phyloP scores from a whole-genome alignment of 2,797 vertebrate species.

The Lycodopsis pacificus region DNA sequence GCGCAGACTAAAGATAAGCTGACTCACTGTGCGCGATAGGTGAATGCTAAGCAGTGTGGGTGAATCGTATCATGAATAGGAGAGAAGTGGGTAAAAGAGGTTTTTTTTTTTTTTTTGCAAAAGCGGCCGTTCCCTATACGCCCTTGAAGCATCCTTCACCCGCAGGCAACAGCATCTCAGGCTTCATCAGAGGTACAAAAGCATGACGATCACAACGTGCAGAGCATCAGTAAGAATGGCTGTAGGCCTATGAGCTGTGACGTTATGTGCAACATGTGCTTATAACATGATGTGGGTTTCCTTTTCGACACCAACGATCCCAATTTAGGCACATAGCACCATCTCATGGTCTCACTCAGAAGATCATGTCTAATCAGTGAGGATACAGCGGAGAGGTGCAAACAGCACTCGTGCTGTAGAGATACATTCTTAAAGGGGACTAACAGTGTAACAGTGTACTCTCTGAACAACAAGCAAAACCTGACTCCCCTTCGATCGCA shows the following conservation, averaged over 20 bases:
- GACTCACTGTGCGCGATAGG: slow-evolving; percentile 64
- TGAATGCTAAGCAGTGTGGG: slow-evolving; percentile 71
- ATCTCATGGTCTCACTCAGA: slow-evolving; percentile 80
- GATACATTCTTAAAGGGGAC: not conserved
- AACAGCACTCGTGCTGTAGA: not conserved
- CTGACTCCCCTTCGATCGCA: not conserved
- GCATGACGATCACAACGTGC: slow-evolving; percentile 8
- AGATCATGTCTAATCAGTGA: slow-evolving; percentile 55
- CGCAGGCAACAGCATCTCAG: slow-evolving; percentile 9
- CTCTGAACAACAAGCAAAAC: not conserved
- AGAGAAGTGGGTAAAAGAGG: slow-evolving; percentile 38
- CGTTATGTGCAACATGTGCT: slow-evolving; percentile 21
- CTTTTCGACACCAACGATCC: slow-evolving; percentile 9
- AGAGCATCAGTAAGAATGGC: not conserved
- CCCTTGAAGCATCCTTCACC: slow-evolving; percentile 49
- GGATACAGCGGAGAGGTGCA: not conserved
- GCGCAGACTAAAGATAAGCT: slow-evolving; percentile 72
- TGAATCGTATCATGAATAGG: slow-evolving; percentile 63
- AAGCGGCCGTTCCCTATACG: slow-evolving; percentile 13
- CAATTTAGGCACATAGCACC: slow-evolving; percentile 80
- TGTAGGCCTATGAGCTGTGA: slow-evolving; percentile 4
- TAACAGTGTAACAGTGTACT: not conserved
- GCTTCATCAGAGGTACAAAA: not conserved
- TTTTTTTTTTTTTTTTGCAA: slow-evolving; percentile 5
- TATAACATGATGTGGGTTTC: slow-evolving; percentile 9